Evolutionary conservation across 2,113 vertebrate species (phyloP), one percentile per base, ranked within the genome.

Genomic region (Eudorcas thomsonii): DNA sequence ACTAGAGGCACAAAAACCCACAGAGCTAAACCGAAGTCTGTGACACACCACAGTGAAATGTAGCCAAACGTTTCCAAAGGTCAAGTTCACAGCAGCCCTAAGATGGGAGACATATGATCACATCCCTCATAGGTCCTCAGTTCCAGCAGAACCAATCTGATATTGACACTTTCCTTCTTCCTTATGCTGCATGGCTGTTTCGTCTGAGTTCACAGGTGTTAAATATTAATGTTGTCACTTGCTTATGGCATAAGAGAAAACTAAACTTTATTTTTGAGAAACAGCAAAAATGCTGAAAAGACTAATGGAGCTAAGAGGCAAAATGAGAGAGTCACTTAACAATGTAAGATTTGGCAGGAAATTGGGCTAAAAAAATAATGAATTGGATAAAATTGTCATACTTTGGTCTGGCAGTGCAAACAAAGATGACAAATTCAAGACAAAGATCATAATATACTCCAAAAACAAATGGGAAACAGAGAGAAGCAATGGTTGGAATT

Each of bases 251-350:
- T 71, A 90, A 82, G 78, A 54, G 13, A 92, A 83, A 82, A 39
- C 26, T 23, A 26, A 98, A 54, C 48, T 74, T 67, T 64, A 43
- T 16, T 96, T 88, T 96, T 88, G 5, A 96, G 45, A 96, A 96
- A 96, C 17, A 88, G 54, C 43, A 95, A 64, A 92, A 91, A 93
- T 83, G 28, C 7, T 1, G 9, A 86, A 91, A 92, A 86, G 7
- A 48, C 21, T 54, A 85, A 55, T 1, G 19, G 64, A 88, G 48
- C n/a, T 88, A 39, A 92, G 14, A 55, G 11, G 17, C 30, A 91
- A 92, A n/a, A 28, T 39, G 8, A 64, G 6, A 77, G 6, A 12
- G 28, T 52, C 48, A 82, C 11, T 50, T 80, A 25, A 84, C 82
- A 84, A 55, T 12, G 7, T 60, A 85, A 95, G 39, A 83, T 28